Conservation (phyloP, 1,140 invertebrate genomes). For the Neomicropteryx cornuta region DNA sequence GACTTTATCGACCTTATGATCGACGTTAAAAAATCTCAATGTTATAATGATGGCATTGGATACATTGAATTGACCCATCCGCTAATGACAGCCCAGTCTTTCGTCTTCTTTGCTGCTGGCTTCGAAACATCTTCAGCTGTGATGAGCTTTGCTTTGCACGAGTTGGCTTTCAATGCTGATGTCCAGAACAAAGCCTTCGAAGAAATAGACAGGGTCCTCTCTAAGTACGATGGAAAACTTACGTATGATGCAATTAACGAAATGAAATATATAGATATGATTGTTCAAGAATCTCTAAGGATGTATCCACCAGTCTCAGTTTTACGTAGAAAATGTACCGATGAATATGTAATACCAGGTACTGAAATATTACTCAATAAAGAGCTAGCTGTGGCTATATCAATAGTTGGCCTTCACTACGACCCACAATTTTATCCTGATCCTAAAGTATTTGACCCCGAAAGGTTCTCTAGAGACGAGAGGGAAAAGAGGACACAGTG, state of each 20-base stretch:
- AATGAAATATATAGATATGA: constrained; percentile 14
- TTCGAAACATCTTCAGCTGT: constrained; percentile 25
- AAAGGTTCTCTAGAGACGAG: constrained; percentile 26
- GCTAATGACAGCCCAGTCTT: constrained; percentile 19
- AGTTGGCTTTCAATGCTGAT: constrained; percentile 41
- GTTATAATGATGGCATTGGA: not conserved
- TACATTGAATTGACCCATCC: constrained; percentile 11
- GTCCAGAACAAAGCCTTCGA: constrained; percentile 36
- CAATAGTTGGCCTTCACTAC: constrained; percentile 40
- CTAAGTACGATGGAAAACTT: constrained; percentile 19
- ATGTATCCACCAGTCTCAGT: constrained; percentile 15
- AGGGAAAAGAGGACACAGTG: constrained; percentile 6
- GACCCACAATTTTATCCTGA: constrained; percentile 11
- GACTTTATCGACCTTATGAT: constrained; percentile 38
- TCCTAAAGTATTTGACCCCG: constrained; percentile 41
- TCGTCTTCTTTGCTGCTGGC: constrained; percentile 9
- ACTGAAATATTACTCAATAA: constrained; percentile 22
- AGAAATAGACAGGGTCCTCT: constrained; percentile 34
- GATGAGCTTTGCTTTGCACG: constrained; percentile 36
- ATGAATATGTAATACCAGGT: constrained; percentile 22
- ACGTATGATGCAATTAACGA: constrained; percentile 22
- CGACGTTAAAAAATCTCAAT: constrained; percentile 22
- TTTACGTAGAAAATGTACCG: constrained; percentile 3
- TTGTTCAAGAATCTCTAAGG: constrained; percentile 12
- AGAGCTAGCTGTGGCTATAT: constrained; percentile 34